Conservation (phyloP, 2,113 vertebrate species). For the rat (Rattus norvegicus) region GRCr8 NC_086022.1:115625501-115626000, state of each 20-base stretch:
- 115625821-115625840: background rate
- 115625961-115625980: no score
- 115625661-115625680: background rate
- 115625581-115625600: background rate
- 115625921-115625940: no score
- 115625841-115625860: no score
- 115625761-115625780: background rate
- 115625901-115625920: no score
- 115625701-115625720: background rate
- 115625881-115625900: no score
- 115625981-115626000: no score
- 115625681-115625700: background rate
- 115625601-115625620: background rate
- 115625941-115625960: no score
- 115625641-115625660: background rate
- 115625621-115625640: background rate
- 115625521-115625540: background rate
- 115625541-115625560: background rate
- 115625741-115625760: background rate
- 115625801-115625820: background rate
- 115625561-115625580: background rate
- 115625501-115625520: background rate
- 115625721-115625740: background rate
- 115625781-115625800: background rate
- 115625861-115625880: no score